Evolutionary conservation across 2,888 invertebrate species (phyloP).

Genomic region (Druceiella hillmani): DNA sequence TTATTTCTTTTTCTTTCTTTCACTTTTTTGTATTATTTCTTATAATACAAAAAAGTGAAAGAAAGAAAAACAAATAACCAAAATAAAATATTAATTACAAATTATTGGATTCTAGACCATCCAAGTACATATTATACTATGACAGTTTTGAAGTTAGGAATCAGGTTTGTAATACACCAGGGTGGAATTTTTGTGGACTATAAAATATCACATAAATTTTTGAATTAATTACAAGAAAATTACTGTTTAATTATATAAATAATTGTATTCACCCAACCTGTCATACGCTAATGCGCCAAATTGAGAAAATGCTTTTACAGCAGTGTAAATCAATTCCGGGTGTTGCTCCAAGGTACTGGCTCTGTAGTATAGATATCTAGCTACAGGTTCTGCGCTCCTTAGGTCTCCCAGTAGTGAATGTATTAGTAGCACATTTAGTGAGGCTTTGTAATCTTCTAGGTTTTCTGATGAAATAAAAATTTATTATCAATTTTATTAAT

Average conservation of each 20-base stretch:
- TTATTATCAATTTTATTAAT: background rate
- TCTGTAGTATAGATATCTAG: slow-evolving; percentile 59
- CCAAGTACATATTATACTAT: too few relatives aligned
- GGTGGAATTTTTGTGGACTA: too few relatives aligned
- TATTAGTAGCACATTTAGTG: slow-evolving; percentile 52
- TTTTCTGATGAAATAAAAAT: slow-evolving; percentile 33
- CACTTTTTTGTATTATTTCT: too few relatives aligned
- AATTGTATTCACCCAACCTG: slow-evolving; percentile 33
- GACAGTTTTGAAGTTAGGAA: too few relatives aligned
- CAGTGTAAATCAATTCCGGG: slow-evolving; percentile 54
- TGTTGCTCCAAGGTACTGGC: slow-evolving; percentile 59
- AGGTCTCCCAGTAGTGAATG: slow-evolving; percentile 57
- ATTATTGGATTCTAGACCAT: too few relatives aligned
- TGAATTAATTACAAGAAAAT: background rate
- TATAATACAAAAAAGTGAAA: too few relatives aligned
- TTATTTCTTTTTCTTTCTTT: too few relatives aligned
- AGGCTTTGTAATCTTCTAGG: slow-evolving; percentile 59
- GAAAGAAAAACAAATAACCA: too few relatives aligned
- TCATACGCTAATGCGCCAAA: slow-evolving; percentile 56
- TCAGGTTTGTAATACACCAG: too few relatives aligned
- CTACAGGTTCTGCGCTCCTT: slow-evolving; percentile 59
- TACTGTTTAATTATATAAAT: background rate
- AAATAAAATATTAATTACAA: too few relatives aligned
- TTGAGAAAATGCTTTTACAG: slow-evolving; percentile 56
- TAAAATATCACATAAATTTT: too few relatives aligned